These are phyloP conservation scores for Cheirogaleus medius DNA, from an alignment of 2,113 vertebrate species.

Conservation along the genomic window DNA sequence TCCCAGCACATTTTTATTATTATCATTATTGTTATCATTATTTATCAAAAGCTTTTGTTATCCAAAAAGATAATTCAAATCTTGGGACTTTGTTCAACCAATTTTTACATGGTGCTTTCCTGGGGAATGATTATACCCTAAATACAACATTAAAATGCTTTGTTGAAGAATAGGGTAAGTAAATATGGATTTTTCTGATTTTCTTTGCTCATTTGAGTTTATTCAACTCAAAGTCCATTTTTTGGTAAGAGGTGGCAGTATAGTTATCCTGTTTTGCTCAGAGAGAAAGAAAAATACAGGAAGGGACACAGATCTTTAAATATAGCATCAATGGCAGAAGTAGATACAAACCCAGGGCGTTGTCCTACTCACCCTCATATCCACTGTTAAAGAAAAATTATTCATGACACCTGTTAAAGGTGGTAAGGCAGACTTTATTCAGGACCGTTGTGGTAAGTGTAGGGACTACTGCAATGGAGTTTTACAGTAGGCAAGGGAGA, in stretches of 20 bases:
- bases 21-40: constrained; percentile 27
- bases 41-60: not conserved
- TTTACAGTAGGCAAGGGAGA: not conserved
- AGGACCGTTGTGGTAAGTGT: too few relatives aligned
- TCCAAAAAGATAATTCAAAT: constrained; percentile 22
- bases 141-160: not conserved
- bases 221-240: not conserved
- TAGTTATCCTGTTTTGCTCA: not conserved
- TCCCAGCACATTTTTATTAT: constrained; percentile 35
- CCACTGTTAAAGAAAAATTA: not conserved
- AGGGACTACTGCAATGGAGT: not conserved
- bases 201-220: constrained; percentile 25
- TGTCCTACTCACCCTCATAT: not conserved
- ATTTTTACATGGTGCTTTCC: not conserved
- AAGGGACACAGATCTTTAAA: not conserved
- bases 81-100: not conserved
- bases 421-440: not conserved
- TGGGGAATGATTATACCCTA: not conserved
- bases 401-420: not conserved
- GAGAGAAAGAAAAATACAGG: constrained; percentile 10
- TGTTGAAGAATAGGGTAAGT: not conserved
- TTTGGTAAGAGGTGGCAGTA: not conserved
- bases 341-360: not conserved
- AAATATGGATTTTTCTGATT: not conserved
- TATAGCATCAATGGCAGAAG: not conserved